Conservation (phyloP, 2,888 invertebrate species). For the Troilus luridus region DNA sequence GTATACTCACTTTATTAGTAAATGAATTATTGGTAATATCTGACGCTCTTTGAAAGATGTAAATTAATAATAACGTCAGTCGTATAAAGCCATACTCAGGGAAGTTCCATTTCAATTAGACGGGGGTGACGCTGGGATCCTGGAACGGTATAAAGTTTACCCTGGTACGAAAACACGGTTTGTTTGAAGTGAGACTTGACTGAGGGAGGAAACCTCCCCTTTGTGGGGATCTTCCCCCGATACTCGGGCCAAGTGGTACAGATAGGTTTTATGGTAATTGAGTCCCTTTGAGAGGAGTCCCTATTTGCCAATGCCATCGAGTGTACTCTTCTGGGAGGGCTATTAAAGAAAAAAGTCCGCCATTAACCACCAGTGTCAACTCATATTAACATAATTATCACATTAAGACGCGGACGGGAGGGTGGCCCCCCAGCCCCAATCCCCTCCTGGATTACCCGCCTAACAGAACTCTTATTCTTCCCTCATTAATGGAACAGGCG, state of each 20-base stretch:
- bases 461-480: conserved; percentile 34
- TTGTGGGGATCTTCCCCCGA: conserved; percentile 47
- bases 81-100: background rate
- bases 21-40: background rate
- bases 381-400: conserved; percentile 60
- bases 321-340: conserved; percentile 57
- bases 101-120: conserved; percentile 58
- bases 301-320: conserved; percentile 58
- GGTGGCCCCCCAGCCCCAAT: background rate
- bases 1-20: background rate
- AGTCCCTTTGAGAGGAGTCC: conserved; percentile 58
- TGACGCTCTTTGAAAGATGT: conserved; percentile 11
- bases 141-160: conserved; percentile 56
- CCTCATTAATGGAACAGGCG: conserved; percentile 44
- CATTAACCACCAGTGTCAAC: conserved; percentile 60
- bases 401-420: conserved; percentile 51
- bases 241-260: conserved; percentile 56
- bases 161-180: conserved; percentile 56
- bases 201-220: conserved; percentile 40
- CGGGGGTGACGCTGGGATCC: background rate
- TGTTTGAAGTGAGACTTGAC: conserved; percentile 58
- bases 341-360: conserved; percentile 57
- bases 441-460: conserved; percentile 11
- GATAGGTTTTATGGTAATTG: conserved; percentile 61
- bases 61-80: background rate